Evolutionary conservation across 23 tunicate species (phyloP).

Genomic region (Oikopleura dioica): DNA sequence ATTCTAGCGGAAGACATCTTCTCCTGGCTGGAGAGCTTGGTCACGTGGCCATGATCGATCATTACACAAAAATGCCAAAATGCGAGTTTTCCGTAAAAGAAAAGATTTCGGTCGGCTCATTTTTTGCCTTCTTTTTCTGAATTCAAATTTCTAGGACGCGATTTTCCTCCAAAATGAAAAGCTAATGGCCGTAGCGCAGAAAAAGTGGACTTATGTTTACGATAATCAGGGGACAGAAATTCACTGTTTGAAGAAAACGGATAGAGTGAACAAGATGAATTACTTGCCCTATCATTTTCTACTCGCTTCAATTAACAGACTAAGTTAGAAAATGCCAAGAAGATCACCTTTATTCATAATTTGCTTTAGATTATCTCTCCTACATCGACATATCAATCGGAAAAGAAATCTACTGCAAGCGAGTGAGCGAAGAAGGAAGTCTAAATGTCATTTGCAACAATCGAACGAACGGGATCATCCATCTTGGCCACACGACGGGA

Average conservation of each 20-base stretch:
- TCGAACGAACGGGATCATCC: constrained; percentile 30
- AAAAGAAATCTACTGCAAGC: constrained; percentile 21
- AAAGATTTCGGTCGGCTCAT: not conserved
- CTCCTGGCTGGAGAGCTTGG: constrained; percentile 61
- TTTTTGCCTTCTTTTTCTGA: not conserved
- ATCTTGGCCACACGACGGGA: constrained; percentile 62
- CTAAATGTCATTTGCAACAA: constrained; percentile 34
- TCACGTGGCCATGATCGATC: constrained; percentile 68
- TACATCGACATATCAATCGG: constrained; percentile 60
- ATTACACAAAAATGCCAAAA: constrained; percentile 33
- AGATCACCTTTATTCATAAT: constrained; percentile 10
- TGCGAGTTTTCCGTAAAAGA: constrained; percentile 22
- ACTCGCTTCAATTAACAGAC: constrained; percentile 16
- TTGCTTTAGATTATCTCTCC: constrained; percentile 30
- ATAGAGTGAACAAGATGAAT: constrained; percentile 25
- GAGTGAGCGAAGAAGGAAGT: constrained; percentile 20
- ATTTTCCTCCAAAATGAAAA: constrained; percentile 38
- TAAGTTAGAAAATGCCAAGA: too few species aligned
- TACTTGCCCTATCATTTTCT: constrained; percentile 70
- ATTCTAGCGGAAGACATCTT: constrained; percentile 21
- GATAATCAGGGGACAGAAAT: constrained; percentile 78
- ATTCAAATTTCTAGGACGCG: not conserved
- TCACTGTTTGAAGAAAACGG: constrained; percentile 42
- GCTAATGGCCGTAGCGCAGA: constrained; percentile 80
- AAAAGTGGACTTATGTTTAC: constrained; percentile 54